phyloP scores from a whole-genome alignment of 2,797 vertebrate genomes.

The Poeciliopsis gracilis region DNA sequence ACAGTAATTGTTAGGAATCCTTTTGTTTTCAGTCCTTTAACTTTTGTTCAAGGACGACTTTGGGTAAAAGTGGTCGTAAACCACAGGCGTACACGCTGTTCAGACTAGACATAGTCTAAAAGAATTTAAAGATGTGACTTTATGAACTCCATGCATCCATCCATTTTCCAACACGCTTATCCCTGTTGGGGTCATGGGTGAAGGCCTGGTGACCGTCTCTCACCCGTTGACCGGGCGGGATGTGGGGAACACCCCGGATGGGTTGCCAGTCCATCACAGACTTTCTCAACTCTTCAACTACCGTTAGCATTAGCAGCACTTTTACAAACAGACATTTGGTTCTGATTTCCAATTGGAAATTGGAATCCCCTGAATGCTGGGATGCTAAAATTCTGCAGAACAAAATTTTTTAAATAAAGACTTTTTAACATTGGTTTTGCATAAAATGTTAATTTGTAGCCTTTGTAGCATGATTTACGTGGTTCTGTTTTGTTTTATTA shows the following conservation, averaged over 20 bases:
- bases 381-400: not conserved
- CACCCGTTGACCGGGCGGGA: no score
- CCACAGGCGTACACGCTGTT: not conserved
- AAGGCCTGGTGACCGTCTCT: no score
- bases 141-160: not conserved
- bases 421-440: not conserved
- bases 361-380: not conserved
- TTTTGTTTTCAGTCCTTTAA: not conserved
- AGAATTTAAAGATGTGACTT: not conserved
- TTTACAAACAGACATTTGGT: not conserved
- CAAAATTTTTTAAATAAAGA: not conserved
- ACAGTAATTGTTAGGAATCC: not conserved
- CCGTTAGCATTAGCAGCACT: not conserved
- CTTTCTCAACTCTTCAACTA: not conserved
- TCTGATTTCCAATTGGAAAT: not conserved
- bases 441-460: not conserved
- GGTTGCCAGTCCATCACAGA: no score
- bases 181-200: no score
- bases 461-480: not conserved
- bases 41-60: conserved; percentile 23
- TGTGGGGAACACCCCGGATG: no score
- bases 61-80: conserved; percentile 1
- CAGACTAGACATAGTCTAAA: not conserved
- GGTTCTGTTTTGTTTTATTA: not conserved
- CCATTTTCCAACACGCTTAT: no score